Evolutionary conservation across 2,888 invertebrate genomes (phyloP).

Genomic region (Rhamphomyia laevipes): DNA sequence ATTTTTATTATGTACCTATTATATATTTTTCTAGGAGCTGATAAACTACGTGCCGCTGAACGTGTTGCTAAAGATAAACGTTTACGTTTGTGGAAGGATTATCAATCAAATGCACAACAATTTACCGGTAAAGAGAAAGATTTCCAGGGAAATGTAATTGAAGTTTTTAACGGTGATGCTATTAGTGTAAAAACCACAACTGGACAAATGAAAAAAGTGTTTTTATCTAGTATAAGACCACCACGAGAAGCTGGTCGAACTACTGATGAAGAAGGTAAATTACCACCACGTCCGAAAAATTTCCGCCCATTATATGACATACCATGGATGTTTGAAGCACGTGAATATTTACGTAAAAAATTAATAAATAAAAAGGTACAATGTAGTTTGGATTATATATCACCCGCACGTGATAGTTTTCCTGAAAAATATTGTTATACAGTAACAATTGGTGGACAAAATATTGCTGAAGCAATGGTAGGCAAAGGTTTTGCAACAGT

Average conservation of each 20-base stretch:
- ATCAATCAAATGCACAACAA: conserved; percentile 59
- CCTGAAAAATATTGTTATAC: conserved; percentile 96
- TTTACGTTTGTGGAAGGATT: conserved; percentile 85
- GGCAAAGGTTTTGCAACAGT: conserved; percentile 87
- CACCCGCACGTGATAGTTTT: conserved; percentile 84
- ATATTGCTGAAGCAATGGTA: conserved; percentile 88
- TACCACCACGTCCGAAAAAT: conserved; percentile 56
- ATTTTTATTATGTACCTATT: background rate
- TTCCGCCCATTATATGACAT: conserved; percentile 92
- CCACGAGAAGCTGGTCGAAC: conserved; percentile 59
- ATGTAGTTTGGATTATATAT: conserved; percentile 89
- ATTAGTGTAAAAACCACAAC: conserved; percentile 71
- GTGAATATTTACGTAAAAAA: conserved; percentile 92
- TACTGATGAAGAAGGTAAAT: conserved; percentile 55
- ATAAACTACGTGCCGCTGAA: conserved; percentile 74
- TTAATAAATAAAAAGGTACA: conserved; percentile 90
- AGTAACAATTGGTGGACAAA: conserved; percentile 70
- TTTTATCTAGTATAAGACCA: conserved; percentile 89
- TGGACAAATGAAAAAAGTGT: conserved; percentile 77
- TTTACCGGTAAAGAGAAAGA: conserved; percentile 70
- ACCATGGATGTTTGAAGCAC: conserved; percentile 97
- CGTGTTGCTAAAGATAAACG: conserved; percentile 77
- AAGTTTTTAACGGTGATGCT: conserved; percentile 91
- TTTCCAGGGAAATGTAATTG: conserved; percentile 70
- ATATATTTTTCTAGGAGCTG: conserved; percentile 46